Evolutionary conservation across 2,113 vertebrate species (phyloP).

Genomic region (Phasianus colchicus): DNA sequence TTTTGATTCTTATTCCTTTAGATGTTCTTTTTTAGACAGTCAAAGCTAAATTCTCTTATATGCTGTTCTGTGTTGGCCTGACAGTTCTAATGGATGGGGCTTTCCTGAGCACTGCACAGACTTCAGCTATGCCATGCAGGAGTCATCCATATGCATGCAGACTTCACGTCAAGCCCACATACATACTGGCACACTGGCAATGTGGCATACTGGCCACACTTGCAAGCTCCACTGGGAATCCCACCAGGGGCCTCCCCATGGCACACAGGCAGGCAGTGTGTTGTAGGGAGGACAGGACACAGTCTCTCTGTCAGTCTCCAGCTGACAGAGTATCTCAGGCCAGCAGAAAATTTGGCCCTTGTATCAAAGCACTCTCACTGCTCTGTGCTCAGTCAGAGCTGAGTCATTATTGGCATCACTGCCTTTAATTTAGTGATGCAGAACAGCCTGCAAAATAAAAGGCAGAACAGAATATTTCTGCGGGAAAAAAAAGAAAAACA

Average conservation of each 20-base stretch:
- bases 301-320: background rate
- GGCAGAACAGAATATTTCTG: background rate
- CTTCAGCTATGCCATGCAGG: accelerated
- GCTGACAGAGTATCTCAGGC: background rate
- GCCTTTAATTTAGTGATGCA: background rate
- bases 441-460: background rate
- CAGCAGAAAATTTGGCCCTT: background rate
- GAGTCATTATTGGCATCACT: background rate
- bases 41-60: background rate
- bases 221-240: background rate
- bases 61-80: background rate
- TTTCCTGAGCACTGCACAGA: accelerated
- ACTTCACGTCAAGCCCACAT: background rate
- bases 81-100: background rate
- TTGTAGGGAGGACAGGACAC: accelerated
- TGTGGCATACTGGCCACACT: background rate
- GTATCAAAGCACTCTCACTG: background rate
- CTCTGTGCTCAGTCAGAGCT: background rate
- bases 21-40: background rate
- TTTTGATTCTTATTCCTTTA: background rate
- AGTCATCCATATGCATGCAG: background rate
- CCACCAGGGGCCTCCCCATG: background rate
- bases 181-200: no score
- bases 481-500: background rate
- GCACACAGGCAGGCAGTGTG: accelerated